phyloP scores from a whole-genome alignment of 1,140 invertebrate genomes.

The Littorina saxatilis region DNA sequence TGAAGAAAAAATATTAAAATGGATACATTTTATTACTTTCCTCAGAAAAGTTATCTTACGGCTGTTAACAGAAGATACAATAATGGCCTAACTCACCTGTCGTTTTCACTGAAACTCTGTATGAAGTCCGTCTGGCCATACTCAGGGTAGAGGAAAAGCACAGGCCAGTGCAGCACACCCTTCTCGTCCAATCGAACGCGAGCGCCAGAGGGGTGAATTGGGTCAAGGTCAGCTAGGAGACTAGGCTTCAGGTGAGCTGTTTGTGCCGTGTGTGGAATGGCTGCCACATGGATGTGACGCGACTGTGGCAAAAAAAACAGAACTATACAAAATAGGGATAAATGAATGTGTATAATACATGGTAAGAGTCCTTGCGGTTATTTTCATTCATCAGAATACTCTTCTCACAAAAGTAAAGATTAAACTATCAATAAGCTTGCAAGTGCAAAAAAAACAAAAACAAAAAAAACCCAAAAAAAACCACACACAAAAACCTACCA shows the following conservation, averaged over 20 bases:
- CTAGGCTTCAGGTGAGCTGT: constrained; percentile 70
- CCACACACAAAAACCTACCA: no score
- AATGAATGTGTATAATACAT: no score
- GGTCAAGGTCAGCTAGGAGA: constrained; percentile 56
- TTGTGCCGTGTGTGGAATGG: constrained; percentile 21
- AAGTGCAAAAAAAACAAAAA: no score
- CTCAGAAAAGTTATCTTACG: no score
- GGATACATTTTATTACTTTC: no score
- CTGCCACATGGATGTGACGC: neutral
- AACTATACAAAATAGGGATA: neutral
- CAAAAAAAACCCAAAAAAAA: no score
- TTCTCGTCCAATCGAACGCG: constrained; percentile 80
- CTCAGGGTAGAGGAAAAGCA: constrained; percentile 90
- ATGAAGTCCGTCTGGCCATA: constrained; percentile 76
- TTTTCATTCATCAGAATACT: no score
- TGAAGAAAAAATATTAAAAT: no score
- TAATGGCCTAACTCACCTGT: constrained; percentile 78
- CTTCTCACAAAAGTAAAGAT: no score
- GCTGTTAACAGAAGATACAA: no score
- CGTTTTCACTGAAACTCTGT: constrained; percentile 82
- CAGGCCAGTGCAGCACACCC: constrained; percentile 85
- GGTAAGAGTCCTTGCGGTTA: no score
- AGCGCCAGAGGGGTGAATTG: constrained; percentile 69
- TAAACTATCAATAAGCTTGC: no score
- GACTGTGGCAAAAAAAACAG: neutral